Evolutionary conservation across 1,140 invertebrate species (phyloP), one percentile per base, ranked within the genome.

Genomic region (Formica selysi): DNA sequence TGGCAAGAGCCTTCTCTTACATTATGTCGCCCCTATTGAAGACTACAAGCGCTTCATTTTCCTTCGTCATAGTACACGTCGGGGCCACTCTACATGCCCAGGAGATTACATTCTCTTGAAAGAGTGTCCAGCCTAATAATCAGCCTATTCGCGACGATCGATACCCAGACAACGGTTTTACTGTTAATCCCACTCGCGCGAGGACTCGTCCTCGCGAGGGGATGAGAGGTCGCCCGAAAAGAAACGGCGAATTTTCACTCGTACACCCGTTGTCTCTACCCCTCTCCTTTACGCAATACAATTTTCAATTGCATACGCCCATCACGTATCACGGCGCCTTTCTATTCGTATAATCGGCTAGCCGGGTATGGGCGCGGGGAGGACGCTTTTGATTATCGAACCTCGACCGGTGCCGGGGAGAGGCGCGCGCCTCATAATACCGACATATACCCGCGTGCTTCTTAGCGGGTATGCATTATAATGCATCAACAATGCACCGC

Each of bases 401-500:
- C 87, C 84, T 73, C 73, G 73, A 44, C 29, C 48, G 64, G 79
- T 54, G 71, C 16, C 32, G 38, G 36, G 86, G 74, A 85, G 74
- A 88, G 80, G 61, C 71, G 74, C 54, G 19, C n/a, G 65, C 74
- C 16, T 86, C 89, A 88, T 91, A 91, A 93, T 93, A 90, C 92
- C 88, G 92, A 93, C 48, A 19, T 86, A 91, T 91, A 90, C 84
- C 76, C 88, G 41, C 54, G 57, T 71, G 59, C 38, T 78, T 86
- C 86, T 87, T 91, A 90, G 92, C 86, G 87, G 89, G 88, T 86
- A 88, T 87, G 90, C 91, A 94, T 94, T 93, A 94, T 93, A 94
- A 94, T 94, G 92, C 92, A 93, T 92, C 93, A 85, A 90, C 92
- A 91, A 93, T 94, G 90, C 93, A 92, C 76, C 87, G 61, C 16